phyloP scores from a whole-genome alignment of 2,113 vertebrate species.

The Gallinago media region DNA sequence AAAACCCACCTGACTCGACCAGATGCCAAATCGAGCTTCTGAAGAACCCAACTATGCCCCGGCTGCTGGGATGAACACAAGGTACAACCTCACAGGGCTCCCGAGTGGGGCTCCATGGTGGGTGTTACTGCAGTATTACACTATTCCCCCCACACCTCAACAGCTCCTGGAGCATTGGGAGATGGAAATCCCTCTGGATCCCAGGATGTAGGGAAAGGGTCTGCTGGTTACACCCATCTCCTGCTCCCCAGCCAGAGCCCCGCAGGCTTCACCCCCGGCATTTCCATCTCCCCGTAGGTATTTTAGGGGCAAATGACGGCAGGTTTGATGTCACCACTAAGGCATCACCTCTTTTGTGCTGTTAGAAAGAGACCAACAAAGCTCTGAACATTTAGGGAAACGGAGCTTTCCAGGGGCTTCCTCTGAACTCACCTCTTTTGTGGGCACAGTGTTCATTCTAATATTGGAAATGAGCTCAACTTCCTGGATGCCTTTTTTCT shows the following conservation, averaged over 20 bases:
- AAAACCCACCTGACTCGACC: background rate
- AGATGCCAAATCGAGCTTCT: background rate
- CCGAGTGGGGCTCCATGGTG: background rate
- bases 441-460: conserved; percentile 37
- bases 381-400: conserved; percentile 35
- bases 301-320: background rate
- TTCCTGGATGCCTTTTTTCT: conserved; percentile 54
- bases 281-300: background rate
- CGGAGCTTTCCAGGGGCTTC: conserved; percentile 15
- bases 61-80: background rate
- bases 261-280: background rate
- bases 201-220: background rate
- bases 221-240: background rate
- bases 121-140: background rate
- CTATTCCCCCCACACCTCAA: background rate
- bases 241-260: background rate
- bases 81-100: background rate
- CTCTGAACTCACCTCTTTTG: conserved; percentile 68
- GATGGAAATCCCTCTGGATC: background rate
- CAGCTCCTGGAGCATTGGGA: background rate
- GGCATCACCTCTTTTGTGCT: background rate
- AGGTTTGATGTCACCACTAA: background rate
- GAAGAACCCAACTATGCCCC: background rate
- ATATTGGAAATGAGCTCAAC: conserved; percentile 52
- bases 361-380: conserved; percentile 22